Evolutionary conservation across 2,888 invertebrate genomes (phyloP).

Genomic region (Noctua fimbriata): DNA sequence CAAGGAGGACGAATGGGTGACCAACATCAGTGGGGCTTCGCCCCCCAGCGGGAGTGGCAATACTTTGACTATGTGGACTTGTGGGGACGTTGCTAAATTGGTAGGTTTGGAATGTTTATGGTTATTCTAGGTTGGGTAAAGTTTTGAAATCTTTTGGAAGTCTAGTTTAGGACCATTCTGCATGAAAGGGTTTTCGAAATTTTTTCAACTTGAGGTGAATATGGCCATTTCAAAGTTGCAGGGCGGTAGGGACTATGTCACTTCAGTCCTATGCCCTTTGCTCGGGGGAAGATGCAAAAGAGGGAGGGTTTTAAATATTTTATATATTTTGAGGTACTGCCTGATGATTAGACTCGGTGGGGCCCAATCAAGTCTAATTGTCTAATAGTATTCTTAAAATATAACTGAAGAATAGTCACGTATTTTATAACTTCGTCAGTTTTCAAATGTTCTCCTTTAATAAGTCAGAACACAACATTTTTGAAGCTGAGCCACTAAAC

Average conservation of each 20-base stretch:
- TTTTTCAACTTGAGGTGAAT: not conserved
- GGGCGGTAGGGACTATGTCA: no score
- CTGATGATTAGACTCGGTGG: conserved; percentile 4
- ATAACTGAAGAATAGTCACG: not conserved
- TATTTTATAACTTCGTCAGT: not conserved
- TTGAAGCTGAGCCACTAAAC: not conserved
- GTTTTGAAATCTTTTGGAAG: not conserved
- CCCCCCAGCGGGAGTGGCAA: conserved; percentile 69
- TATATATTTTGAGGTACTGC: conserved; percentile 4
- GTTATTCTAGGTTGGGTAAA: not conserved
- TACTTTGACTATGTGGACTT: conserved; percentile 73
- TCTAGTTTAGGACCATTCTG: not conserved
- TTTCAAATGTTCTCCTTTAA: not conserved
- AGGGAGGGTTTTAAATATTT: no score
- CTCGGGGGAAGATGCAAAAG: not conserved
- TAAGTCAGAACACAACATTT: not conserved
- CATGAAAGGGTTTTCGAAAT: not conserved
- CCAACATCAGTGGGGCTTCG: conserved; percentile 66
- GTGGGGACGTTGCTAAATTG: conserved; percentile 45
- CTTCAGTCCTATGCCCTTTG: no score
- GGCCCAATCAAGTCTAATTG: conserved; percentile 16
- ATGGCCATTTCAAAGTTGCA: no score
- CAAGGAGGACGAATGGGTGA: conserved; percentile 72
- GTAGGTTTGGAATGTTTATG: conserved; percentile 26
- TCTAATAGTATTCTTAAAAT: conserved; percentile 5